These are phyloP conservation scores for Pantala flavescens DNA, from an alignment of 1,140 invertebrate species.

Conservation along the genomic window DNA sequence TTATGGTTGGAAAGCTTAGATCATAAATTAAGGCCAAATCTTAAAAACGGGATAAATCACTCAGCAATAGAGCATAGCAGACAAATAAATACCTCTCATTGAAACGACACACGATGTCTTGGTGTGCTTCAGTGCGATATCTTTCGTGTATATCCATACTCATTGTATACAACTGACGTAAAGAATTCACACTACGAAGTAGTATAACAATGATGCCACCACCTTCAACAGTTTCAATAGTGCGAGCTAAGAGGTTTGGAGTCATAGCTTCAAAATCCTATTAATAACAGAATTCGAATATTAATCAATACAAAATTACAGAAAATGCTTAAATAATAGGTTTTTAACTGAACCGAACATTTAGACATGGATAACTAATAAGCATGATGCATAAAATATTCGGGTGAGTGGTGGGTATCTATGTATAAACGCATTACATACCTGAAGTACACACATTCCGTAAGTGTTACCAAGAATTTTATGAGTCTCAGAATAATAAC, in stretches of 20 bases:
- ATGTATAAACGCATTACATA: constrained; percentile 29
- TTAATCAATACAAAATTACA: too few species aligned
- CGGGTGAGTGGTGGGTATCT: too few species aligned
- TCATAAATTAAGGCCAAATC: too few species aligned
- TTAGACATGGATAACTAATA: too few species aligned
- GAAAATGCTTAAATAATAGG: too few species aligned
- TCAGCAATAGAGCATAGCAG: too few species aligned
- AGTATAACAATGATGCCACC: constrained; percentile 86
- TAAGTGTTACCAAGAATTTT: constrained; percentile 97
- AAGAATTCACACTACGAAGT: constrained; percentile 71
- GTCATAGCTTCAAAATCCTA: constrained; percentile 98
- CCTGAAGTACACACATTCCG: constrained; percentile 92
- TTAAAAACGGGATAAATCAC: too few species aligned
- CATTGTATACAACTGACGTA: constrained; percentile 93
- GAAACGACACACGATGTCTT: constrained; percentile 85
- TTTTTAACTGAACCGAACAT: too few species aligned
- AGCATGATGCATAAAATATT: too few species aligned
- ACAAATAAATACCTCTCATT: constrained; percentile 63
- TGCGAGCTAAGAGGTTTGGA: constrained; percentile 94
- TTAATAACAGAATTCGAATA: constrained; percentile 23
- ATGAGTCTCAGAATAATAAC: constrained; percentile 96
- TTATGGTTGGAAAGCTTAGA: too few species aligned
- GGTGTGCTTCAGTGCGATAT: constrained; percentile 88
- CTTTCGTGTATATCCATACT: constrained; percentile 98
- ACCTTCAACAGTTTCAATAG: constrained; percentile 97